Percentiles rank a stretch among this genome's conserved stretches.
Conservation (phyloP, 2,888 invertebrate genomes). For the Pardosa pseudoannulata region DNA sequence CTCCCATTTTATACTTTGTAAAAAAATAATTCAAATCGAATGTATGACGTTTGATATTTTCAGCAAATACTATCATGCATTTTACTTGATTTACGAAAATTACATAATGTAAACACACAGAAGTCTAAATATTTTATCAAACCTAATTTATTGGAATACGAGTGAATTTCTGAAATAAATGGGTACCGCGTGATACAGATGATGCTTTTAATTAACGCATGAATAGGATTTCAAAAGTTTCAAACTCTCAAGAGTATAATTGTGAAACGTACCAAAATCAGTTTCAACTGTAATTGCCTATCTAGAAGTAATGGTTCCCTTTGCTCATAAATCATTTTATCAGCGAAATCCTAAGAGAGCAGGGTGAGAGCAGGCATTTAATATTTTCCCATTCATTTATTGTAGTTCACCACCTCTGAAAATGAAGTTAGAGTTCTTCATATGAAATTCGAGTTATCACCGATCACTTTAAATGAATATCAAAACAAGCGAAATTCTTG, state of each 20-base stretch:
- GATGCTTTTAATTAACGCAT: neutral
- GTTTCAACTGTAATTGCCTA: slow-evolving; percentile 1
- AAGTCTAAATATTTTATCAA: neutral
- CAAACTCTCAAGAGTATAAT: neutral
- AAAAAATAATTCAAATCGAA: no score
- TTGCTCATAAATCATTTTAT: slow-evolving; percentile 6
- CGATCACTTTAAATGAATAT: no score
- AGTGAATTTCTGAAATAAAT: neutral
- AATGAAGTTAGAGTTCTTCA: neutral
- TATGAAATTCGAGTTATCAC: no score
- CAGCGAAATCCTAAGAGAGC: neutral
- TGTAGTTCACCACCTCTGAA: neutral
- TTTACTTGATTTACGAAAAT: neutral
- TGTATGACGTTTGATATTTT: no score
- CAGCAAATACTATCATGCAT: no score
- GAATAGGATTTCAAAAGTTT: slow-evolving; percentile 2
- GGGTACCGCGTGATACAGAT: neutral
- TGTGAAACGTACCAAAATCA: neutral
- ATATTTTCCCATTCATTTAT: neutral
- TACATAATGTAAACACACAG: neutral
- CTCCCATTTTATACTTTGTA: no score
- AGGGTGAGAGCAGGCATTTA: neutral
- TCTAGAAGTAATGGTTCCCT: neutral
- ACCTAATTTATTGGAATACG: neutral
- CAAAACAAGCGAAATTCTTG: no score